A percentile compares a stretch with the other conserved stretches of the same genome.
Conservation (phyloP, 2,888 invertebrate species). For the Mesoligia furuncula region DNA sequence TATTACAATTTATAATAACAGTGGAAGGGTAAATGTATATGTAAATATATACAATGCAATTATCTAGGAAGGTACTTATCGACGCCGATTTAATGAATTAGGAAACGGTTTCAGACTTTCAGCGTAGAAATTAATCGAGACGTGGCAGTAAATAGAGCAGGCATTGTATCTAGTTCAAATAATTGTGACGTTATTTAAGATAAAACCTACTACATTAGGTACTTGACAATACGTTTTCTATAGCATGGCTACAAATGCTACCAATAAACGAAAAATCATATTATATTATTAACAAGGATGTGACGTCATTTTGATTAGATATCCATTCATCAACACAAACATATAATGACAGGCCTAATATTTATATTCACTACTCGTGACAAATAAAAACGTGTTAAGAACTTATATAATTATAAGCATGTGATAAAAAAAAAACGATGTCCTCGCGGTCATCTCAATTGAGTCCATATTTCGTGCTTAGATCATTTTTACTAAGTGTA, state of each 20-base stretch:
- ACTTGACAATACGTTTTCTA: neutral
- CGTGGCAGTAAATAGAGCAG: neutral
- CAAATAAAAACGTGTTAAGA: conserved; percentile 24
- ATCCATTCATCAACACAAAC: conserved; percentile 33
- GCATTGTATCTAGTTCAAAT: conserved; percentile 36
- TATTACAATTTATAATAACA: conserved; percentile 19
- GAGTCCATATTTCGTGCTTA: conserved; percentile 68
- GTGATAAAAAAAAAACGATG: conserved; percentile 67
- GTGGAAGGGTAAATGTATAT: conserved; percentile 11
- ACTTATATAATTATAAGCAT: conserved; percentile 32
- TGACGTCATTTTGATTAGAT: conserved; percentile 35
- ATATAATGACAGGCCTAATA: conserved; percentile 6
- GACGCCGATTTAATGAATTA: conserved; percentile 1
- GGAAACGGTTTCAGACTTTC: neutral
- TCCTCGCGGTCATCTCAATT: conserved; percentile 67
- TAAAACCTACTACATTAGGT: conserved; percentile 3
- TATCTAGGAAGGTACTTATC: neutral
- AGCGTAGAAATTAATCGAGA: conserved; percentile 1
- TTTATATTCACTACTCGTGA: conserved; percentile 25
- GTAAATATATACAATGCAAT: conserved; percentile 19
- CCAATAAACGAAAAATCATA: conserved; percentile 6
- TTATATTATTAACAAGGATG: conserved; percentile 7
- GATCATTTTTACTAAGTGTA: conserved; percentile 66
- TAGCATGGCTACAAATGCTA: neutral
- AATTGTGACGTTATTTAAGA: neutral